phyloP scores from a whole-genome alignment of 2,888 invertebrate genomes.

The Ichneumoninae sp. region DNA sequence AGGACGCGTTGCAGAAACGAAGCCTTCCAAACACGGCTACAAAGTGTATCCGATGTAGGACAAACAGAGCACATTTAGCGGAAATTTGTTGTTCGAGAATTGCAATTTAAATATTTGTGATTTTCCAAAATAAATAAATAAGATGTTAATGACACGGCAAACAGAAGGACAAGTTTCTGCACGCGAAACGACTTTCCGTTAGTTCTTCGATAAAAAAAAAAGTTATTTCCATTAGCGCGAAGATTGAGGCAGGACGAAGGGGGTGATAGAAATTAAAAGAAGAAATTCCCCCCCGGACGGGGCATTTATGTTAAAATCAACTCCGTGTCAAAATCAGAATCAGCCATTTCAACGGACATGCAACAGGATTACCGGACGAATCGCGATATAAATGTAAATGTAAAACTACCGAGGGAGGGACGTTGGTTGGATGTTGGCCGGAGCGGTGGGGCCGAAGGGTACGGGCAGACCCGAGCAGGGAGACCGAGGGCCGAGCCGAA shows the following conservation, averaged over 20 bases:
- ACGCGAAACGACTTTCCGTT: too few relatives aligned
- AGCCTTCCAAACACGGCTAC: not conserved
- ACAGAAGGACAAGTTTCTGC: not conserved
- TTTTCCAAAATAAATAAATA: not conserved
- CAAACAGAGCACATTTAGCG: not conserved
- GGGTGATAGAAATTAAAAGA: not conserved
- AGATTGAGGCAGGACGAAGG: not conserved
- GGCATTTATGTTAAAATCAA: slow-evolving; percentile 44
- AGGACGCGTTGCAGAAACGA: not conserved
- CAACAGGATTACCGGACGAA: slow-evolving; percentile 76
- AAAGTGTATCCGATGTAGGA: not conserved
- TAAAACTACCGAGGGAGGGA: slow-evolving; percentile 21
- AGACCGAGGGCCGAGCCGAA: slow-evolving; percentile 45
- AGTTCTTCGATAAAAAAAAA: not conserved
- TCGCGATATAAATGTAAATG: slow-evolving; percentile 81
- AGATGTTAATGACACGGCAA: not conserved
- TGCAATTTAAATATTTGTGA: not conserved
- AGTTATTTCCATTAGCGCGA: not conserved
- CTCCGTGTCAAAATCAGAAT: slow-evolving; percentile 46
- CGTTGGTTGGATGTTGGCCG: slow-evolving; percentile 57
- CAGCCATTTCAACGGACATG: slow-evolving; percentile 73
- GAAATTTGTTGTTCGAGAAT: not conserved
- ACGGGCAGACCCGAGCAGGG: slow-evolving; percentile 46
- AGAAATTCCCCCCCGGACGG: not conserved
- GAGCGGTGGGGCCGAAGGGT: slow-evolving; percentile 56